Base-by-base conservation (phyloP, 2,888 invertebrate genomes). In the Timema cristinae region DNA sequence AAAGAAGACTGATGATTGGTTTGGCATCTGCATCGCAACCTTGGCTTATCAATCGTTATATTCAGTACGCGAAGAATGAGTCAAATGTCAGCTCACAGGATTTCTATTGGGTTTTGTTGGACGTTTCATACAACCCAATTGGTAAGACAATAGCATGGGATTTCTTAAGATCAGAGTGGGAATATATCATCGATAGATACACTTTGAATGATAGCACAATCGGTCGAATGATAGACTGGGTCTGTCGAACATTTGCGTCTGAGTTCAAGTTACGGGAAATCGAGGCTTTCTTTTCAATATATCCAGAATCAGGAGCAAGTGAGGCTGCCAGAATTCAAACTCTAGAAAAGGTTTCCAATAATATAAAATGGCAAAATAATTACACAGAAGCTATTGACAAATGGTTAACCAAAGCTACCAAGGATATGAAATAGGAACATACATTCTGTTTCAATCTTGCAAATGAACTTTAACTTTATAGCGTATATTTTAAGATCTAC, bases 121-220 rank as follows among this genome's bases (percentile, higher is more conserved):
- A 85, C 71, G 89, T 97, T 70, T 86, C 92, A 0, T 77, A 77
- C 0, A 96, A 95, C 82, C 90, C 92, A 0, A 83, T 88, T 0
- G 97, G 95, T 7, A 87, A 88, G 0, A 82, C 86, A 2, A 81
- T 95, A 0, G 90, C 93, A 0, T 97, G 97, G 97, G 88, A 91
- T 78, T 92, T 92, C 84, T 89, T 94, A 7, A 87, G 85, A 86
- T 86, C 80, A 76, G 67, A 93, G 77, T 97, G 95, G 93, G 83
- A 86, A 2, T 82, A 87, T 54, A 82, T 96, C 0, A 90, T 94
- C 0, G 85, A 89, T 0, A 86, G 93, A 71, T 97, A 94, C 81
- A 90, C 91, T 0, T 82, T 95, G 50, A 95, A 93, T 81, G 92
- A 94, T 78, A 88, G 95, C 13, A 89, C 91, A 75, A 84, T 97